phyloP scores from a whole-genome alignment of 2,113 vertebrate species.

The Marmota flaviventris region DNA sequence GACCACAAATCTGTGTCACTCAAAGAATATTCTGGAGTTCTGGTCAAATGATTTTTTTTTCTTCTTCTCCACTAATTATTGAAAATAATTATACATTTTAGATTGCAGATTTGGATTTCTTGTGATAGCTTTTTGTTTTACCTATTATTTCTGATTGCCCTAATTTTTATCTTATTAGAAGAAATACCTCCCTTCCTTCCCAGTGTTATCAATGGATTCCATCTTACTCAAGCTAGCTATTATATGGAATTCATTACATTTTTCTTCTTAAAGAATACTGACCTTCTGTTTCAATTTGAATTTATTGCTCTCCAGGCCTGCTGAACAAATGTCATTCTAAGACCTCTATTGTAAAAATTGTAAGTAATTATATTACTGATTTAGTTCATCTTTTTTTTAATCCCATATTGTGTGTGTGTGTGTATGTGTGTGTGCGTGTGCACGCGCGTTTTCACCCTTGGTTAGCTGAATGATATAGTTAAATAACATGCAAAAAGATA shows the following conservation, averaged over 20 bases:
- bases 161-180: slow-evolving; percentile 37
- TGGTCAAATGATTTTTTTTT: slow-evolving; percentile 23
- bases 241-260: neutral
- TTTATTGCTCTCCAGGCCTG: slow-evolving; percentile 7
- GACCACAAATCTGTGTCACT: neutral
- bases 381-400: slow-evolving; percentile 26
- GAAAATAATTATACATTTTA: slow-evolving; percentile 7
- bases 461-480: neutral
- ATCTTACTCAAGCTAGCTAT: neutral
- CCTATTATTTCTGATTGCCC: neutral
- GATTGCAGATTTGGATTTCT: neutral
- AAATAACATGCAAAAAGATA: slow-evolving; percentile 33
- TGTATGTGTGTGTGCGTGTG: slow-evolving; percentile 5
- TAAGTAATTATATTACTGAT: neutral
- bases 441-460: neutral
- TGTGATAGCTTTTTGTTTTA: neutral
- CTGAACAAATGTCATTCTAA: slow-evolving; percentile 17
- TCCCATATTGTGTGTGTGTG: slow-evolving; percentile 7
- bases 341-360: neutral
- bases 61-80: neutral
- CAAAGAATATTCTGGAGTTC: neutral
- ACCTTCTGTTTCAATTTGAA: slow-evolving; percentile 34
- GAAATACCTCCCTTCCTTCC: neutral
- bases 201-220: neutral
- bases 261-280: slow-evolving; percentile 31